These are phyloP conservation scores for Trilocha varians DNA, from an alignment of 2,888 invertebrate species.

Conservation along the genomic window DNA sequence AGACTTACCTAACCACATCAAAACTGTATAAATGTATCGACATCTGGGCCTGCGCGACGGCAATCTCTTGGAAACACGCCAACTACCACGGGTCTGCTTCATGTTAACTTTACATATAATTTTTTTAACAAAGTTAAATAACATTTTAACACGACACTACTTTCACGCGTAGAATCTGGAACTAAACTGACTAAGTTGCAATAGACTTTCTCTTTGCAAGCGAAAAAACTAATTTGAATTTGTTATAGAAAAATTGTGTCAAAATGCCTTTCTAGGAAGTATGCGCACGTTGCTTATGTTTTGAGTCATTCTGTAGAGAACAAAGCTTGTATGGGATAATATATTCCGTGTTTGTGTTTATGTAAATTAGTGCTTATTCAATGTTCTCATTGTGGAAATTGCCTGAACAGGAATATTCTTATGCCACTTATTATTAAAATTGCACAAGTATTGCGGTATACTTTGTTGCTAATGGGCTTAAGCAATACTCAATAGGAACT, in stretches of 20 bases:
- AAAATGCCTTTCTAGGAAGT: conserved; percentile 47
- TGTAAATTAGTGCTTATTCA: background rate
- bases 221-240: conserved; percentile 70
- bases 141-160: conserved; percentile 43
- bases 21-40: conserved; percentile 31
- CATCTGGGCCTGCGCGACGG: conserved; percentile 37
- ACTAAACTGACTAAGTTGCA: conserved; percentile 37
- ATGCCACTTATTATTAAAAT: no score
- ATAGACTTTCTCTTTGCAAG: conserved; percentile 58
- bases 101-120: conserved; percentile 29
- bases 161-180: conserved; percentile 47
- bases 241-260: conserved; percentile 62
- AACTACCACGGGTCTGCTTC: conserved; percentile 26
- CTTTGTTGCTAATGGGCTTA: no score
- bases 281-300: conserved; percentile 25
- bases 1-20: conserved; percentile 3
- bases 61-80: conserved; percentile 32
- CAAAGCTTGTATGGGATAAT: background rate
- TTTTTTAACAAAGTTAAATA: conserved; percentile 26
- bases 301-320: background rate
- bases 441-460: no score
- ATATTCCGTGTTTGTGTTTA: background rate
- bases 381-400: no score
- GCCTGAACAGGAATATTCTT: no score
- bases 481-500: no score